Percentiles rank a stretch among this genome's conserved stretches.
Conservation (phyloP, 2,113 vertebrate species). For the Pomatorhinus ruficollis region DNA sequence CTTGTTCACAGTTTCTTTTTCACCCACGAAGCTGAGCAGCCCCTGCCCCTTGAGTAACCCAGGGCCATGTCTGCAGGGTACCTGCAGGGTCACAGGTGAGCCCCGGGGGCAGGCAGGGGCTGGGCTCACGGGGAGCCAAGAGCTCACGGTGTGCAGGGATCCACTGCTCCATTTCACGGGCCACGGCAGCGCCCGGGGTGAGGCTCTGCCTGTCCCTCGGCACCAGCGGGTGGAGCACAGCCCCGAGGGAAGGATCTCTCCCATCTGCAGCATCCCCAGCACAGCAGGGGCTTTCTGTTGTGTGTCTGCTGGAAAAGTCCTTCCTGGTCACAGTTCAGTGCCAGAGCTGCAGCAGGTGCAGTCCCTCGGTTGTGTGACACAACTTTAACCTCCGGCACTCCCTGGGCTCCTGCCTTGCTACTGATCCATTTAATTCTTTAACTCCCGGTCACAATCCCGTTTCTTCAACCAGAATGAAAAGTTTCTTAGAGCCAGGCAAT, state of each 20-base stretch:
- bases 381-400: not conserved
- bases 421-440: not conserved
- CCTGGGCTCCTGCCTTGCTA: not conserved
- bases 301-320: fast-evolving
- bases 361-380: fast-evolving
- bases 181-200: fast-evolving
- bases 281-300: not conserved
- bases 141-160: fast-evolving
- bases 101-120: not conserved
- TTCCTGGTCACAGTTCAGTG: not conserved
- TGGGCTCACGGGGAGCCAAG: not conserved
- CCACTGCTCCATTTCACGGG: not conserved
- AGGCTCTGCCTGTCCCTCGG: not conserved
- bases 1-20: not conserved
- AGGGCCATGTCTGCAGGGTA: no score
- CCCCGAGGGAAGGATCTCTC: fast-evolving
- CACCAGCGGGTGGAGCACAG: fast-evolving
- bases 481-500: not conserved
- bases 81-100: not conserved
- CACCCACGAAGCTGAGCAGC: not conserved
- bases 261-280: not conserved
- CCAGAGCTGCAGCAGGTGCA: not conserved
- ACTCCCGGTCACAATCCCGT: not conserved
- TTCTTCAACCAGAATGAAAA: not conserved
- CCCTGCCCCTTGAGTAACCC: not conserved